Percentiles rank a stretch among this genome's conserved stretches.
Conservation (phyloP, 2,113 vertebrate genomes). For the Erinaceus europaeus region DNA sequence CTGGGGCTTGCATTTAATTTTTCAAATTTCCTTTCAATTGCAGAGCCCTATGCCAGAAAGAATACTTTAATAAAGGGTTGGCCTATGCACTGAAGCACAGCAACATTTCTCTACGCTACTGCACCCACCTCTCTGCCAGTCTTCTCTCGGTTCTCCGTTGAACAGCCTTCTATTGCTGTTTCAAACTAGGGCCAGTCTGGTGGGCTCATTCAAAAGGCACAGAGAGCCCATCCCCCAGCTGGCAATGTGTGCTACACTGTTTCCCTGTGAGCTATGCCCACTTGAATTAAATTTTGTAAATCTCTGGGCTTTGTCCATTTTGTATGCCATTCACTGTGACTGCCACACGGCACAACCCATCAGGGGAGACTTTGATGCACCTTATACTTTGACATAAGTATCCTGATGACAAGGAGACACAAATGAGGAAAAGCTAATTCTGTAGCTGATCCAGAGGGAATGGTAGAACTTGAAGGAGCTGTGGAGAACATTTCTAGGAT, state of each 20-base stretch:
- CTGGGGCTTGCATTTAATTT: neutral
- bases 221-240: neutral
- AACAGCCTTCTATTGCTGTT: neutral
- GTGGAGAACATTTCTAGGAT: neutral
- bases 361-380: slow-evolving; percentile 11
- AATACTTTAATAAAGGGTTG: neutral
- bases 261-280: neutral
- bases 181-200: neutral
- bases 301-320: neutral
- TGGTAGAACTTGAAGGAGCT: neutral
- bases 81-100: neutral
- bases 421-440: slow-evolving; percentile 10
- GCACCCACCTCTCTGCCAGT: neutral
- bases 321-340: neutral
- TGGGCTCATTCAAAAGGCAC: slow-evolving; percentile 5
- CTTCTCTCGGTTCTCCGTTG: neutral
- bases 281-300: slow-evolving; percentile 28
- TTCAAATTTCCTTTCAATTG: neutral
- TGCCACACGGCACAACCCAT: neutral
- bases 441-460: neutral
- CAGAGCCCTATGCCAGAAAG: neutral
- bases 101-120: neutral
- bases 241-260: neutral
- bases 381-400: slow-evolving; percentile 24
- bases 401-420: slow-evolving; percentile 12